Evolutionary conservation across 1,140 invertebrate species (phyloP), one percentile per base, ranked within the genome.

Genomic region (Grapholita molesta): DNA sequence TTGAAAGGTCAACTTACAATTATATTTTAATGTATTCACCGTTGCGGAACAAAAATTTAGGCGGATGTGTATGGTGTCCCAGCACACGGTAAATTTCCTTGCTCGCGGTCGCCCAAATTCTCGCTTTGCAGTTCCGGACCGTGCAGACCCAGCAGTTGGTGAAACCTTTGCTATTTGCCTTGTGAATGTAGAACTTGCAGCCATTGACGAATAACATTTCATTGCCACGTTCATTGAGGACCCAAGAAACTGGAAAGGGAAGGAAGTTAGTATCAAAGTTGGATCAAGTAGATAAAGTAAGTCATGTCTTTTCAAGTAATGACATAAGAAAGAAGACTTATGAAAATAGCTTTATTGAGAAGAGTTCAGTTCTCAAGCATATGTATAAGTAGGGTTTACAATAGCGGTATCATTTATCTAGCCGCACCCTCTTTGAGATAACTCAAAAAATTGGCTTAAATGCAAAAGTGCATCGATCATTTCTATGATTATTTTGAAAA

Each of bases 1-100:
- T 3, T 30, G 7, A 30, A 30, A 30, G n/a, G n/a, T n/a, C n/a
- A 30, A 30, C 3, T 30, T 3, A 3, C 7, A 30, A 3, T 67
- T 71, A 75, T 25, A 76, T 48, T 77, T 74, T 78, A 5, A 74
- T 69, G 55, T 68, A 74, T 12, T 74, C 38, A 0, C 79, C 79
- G 23, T 81, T 70, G n/a, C 48, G 53, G 12, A 79, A 66, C 1
- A 35, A 25, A 35, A 68, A 61, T 8, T 25, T 35, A 8, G 52
- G 52, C 25, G 53, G 15, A 38, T 68, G 67, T 11, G 24, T 68
- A 25, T 64, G 61, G 15, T 15, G 11, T 6, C 18, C 28, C 12
- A 15, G 11, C 5, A 32, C 21, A 1, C 61, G 28, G 28, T 18
- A 32, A 15, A 64, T 64, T 28, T 64, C 61, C n/a, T 18, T 21